A percentile compares a stretch with the other conserved stretches of the same genome.
phyloP scores from a whole-genome alignment of 2,797 vertebrate genomes.

The Myoxocephalus aenaeus region DNA sequence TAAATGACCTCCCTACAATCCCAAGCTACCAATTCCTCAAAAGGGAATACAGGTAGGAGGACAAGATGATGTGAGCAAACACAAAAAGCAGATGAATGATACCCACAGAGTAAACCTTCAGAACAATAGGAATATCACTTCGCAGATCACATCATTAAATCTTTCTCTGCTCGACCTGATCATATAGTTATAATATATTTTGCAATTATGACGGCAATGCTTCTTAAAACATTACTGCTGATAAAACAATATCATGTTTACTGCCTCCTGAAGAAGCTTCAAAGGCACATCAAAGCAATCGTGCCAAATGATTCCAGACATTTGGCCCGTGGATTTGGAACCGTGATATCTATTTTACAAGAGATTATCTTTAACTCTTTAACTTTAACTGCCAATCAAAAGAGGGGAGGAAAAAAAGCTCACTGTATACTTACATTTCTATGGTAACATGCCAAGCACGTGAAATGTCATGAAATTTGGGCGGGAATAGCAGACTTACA shows the following conservation, averaged over 20 bases:
- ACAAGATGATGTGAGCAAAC: constrained; percentile 24
- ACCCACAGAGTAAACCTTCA: not conserved
- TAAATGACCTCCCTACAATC: constrained; percentile 59
- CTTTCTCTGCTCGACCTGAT: not conserved
- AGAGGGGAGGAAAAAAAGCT: constrained; percentile 2
- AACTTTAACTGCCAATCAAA: constrained; percentile 27
- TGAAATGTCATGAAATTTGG: constrained; percentile 76
- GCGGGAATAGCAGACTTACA: constrained; percentile 72
- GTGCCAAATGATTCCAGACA: constrained; percentile 1
- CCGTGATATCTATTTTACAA: constrained; percentile 28
- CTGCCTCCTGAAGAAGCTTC: not conserved
- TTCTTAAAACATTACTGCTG: not conserved
- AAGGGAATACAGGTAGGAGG: constrained; percentile 34
- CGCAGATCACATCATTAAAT: not conserved
- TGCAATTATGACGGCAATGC: not conserved
- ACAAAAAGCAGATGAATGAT: not conserved
- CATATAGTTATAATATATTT: not conserved
- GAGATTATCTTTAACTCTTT: not conserved
- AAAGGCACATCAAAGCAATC: constrained; percentile 1
- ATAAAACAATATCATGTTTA: not conserved
- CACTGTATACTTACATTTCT: constrained; percentile 53
- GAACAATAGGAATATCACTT: not conserved
- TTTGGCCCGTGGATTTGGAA: constrained; percentile 1
- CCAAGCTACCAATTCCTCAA: constrained; percentile 65
- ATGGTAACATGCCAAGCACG: constrained; percentile 39